Base-by-base conservation (phyloP, 1,140 invertebrate species). In the Scaptomyza montana region DNA sequence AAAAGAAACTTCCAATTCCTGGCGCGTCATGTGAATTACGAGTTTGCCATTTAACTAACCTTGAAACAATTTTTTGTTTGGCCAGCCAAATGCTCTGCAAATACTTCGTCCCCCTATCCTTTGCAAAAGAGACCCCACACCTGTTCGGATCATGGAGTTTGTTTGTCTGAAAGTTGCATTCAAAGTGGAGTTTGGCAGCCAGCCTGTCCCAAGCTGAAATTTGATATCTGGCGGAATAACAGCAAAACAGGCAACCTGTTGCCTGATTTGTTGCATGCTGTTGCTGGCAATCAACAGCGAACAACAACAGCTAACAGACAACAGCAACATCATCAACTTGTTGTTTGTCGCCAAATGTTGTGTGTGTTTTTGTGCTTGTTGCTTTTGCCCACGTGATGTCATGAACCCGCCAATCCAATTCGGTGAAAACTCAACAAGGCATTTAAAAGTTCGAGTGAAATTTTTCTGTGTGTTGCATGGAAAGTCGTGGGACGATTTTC, bases 401-500 rank as follows among this genome's bases (percentile, higher is more conserved):
- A 72, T 72, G 74, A 72, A 72, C 69, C 60, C 67, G 74, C 74
- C 74, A 76, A 76, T 76, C 66, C 59, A 74, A 69, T 70, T 66
- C 41, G 74, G 74, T 76, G 74, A 76, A 76, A 76, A 76, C 74
- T 66, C 46, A 66, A 72, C 68, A 46, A 61, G 51, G 19, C 61
- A 63, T 64, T 54, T 67, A 10, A 49, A 70, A 60, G 67, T 65
- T 65, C 67, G 39, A 50, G 68, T 50, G 74, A 76, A 74, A 74
- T 64, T 70, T 70, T 57, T 39, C 10, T n/a, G 50, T 63, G 30
- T 30, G 33, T 36, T 9, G 7, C 33, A 36, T 8, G 66, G 68
- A 75, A 72, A 76, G 62, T 66, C 68, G 68, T 72, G 60, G 45
- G 39, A 36, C 47, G 62, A 51, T 51, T 72, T 76, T 76, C 68